Conservation (phyloP, 1,140 invertebrate species). For the Panulirus ornatus region DNA sequence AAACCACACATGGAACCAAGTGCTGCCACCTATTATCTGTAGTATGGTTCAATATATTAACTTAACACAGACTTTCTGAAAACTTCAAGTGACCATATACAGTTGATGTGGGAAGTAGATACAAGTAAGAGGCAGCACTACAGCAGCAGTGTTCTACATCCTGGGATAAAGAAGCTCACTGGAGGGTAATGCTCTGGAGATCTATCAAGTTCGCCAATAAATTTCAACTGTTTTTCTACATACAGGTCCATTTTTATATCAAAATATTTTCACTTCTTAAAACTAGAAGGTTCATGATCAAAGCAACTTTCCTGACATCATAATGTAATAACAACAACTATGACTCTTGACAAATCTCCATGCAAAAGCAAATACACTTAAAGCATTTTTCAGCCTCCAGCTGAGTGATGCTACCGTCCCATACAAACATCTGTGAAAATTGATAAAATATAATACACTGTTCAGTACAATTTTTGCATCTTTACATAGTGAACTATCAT, state of each 20-base stretch:
- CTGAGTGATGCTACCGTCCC: neutral
- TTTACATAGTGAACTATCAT: neutral
- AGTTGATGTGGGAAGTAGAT: neutral
- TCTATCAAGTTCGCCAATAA: neutral
- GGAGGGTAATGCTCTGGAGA: neutral
- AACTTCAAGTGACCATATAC: neutral
- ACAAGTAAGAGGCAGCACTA: neutral
- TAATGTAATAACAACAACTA: neutral
- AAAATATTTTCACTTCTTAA: no score
- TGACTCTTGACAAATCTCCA: neutral
- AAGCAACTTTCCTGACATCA: no score
- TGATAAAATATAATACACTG: neutral
- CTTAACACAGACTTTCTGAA: no score
- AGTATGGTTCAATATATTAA: no score
- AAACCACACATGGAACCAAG: no score
- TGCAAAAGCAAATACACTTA: neutral
- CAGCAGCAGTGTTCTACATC: neutral
- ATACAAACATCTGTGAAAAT: neutral
- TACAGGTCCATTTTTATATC: neutral
- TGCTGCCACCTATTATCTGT: no score
- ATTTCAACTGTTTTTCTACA: neutral
- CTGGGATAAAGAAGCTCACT: neutral
- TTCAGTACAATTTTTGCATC: neutral
- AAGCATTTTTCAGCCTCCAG: neutral
- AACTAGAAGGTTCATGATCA: no score